Conservation (phyloP, 2,113 vertebrate genomes). For the Oceanites oceanicus region DNA sequence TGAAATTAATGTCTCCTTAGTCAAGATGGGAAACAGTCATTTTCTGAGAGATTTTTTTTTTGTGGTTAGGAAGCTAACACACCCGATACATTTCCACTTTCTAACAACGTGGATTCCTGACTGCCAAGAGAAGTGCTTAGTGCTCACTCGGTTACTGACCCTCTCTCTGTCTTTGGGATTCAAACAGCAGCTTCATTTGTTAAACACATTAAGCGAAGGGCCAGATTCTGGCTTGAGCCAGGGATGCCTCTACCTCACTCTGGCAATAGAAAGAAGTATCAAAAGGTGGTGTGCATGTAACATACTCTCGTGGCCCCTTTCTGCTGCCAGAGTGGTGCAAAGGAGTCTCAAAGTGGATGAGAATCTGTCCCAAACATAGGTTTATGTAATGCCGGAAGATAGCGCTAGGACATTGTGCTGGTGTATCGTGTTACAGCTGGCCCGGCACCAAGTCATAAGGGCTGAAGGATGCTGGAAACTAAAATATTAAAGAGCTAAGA, state of each 20-base stretch:
- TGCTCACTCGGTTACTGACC: neutral
- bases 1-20: conserved; percentile 1
- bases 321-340: neutral
- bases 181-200: neutral
- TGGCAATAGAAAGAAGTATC: neutral
- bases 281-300: neutral
- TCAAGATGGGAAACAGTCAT: neutral
- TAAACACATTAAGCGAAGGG: neutral
- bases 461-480: neutral
- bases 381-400: neutral
- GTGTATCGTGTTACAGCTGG: neutral
- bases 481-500: neutral
- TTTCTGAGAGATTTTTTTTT: neutral
- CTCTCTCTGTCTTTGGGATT: neutral
- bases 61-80: neutral
- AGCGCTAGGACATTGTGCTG: neutral
- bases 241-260: neutral
- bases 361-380: neutral
- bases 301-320: neutral
- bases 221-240: neutral
- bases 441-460: neutral
- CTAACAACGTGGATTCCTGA: neutral
- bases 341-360: neutral
- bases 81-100: neutral
- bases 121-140: neutral